A percentile compares a stretch with the other conserved stretches of the same genome.
These are phyloP conservation scores for Spatulosminthurus flaviceps DNA, from an alignment of 2,888 invertebrate species.

Conservation along the genomic window DNA sequence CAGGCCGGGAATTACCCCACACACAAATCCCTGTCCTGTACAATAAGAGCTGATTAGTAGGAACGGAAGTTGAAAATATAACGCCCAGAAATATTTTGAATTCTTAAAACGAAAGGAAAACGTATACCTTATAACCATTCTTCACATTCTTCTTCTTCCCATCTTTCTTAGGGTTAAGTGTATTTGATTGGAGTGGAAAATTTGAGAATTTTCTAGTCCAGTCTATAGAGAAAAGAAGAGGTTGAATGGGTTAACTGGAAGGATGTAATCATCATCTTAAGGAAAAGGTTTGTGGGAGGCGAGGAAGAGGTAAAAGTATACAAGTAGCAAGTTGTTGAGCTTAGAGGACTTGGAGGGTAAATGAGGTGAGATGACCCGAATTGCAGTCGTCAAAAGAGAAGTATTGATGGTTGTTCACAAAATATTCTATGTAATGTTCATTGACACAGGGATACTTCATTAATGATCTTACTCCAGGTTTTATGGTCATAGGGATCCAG, in stretches of 20 bases:
- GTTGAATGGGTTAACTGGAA: background rate
- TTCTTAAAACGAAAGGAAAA: background rate
- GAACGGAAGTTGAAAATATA: too few relatives aligned
- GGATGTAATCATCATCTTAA: constrained; percentile 3
- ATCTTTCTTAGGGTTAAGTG: background rate
- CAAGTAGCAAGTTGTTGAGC: background rate
- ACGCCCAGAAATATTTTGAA: too few relatives aligned
- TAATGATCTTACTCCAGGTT: constrained; percentile 20
- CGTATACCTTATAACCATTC: too few relatives aligned
- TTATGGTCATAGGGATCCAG: constrained; percentile 9
- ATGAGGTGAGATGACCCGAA: constrained; percentile 29
- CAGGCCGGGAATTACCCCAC: too few relatives aligned
- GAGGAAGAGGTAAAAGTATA: background rate
- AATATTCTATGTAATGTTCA: constrained; percentile 28
- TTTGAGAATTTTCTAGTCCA: background rate
- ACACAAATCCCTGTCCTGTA: too few relatives aligned
- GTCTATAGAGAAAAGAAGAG: background rate
- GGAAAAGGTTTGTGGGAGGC: background rate
- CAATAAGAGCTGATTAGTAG: too few relatives aligned
- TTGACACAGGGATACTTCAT: constrained; percentile 23
- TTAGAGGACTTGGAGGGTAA: background rate
- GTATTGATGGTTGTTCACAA: constrained; percentile 23
- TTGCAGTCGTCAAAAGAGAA: constrained; percentile 35
- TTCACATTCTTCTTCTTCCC: too few relatives aligned
- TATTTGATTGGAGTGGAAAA: background rate